phyloP scores from a whole-genome alignment of 2,797 vertebrate species.

The Botia almorhae region DNA sequence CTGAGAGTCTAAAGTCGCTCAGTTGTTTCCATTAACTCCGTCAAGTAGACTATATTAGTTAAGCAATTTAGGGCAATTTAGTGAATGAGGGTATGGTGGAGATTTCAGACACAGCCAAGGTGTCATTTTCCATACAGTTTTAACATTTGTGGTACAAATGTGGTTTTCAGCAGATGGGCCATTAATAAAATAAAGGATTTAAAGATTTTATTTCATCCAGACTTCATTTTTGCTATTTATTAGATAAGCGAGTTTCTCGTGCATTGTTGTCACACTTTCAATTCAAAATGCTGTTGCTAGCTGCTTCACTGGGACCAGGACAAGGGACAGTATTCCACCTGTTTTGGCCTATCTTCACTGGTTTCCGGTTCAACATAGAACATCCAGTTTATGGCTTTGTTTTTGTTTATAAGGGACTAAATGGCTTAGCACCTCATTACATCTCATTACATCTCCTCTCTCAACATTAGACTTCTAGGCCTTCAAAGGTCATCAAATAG shows the following conservation, averaged over 20 bases:
- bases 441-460: not conserved
- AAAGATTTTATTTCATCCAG: not conserved
- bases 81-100: no score
- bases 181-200: not conserved
- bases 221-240: not conserved
- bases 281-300: not conserved
- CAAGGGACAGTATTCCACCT: not conserved
- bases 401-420: not conserved
- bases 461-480: not conserved
- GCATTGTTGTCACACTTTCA: not conserved
- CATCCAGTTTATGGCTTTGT: not conserved
- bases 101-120: no score
- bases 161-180: not conserved
- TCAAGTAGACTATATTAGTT: no score
- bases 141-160: no score
- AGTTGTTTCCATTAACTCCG: no score
- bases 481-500: not conserved
- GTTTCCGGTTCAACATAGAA: not conserved
- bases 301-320: not conserved
- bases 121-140: no score
- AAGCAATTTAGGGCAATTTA: no score
- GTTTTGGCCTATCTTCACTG: not conserved
- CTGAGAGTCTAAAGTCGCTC: no score
- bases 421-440: not conserved
- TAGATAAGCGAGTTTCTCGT: not conserved